Base-by-base conservation (phyloP, 2,113 vertebrate species). In the Patagioenas fasciata region DNA sequence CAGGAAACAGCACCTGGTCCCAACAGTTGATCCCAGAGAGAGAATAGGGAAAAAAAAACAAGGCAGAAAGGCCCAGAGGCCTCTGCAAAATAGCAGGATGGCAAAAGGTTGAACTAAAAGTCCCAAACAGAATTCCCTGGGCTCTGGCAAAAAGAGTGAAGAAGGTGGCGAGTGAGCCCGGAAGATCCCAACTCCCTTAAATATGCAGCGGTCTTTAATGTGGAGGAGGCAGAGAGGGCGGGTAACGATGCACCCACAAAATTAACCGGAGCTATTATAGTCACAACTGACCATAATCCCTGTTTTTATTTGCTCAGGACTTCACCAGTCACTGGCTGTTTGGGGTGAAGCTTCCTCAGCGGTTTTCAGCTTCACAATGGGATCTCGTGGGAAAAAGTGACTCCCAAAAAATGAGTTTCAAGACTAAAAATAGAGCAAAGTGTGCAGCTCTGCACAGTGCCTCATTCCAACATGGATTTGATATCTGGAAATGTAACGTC, bases 251-350 rank as follows among this genome's bases (percentile, higher is more conserved):
- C 6, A 67, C 14, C 3, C 56, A 21, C 25, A 20, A 11, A 50
- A 25, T 4, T 0, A 53, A 23, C 53, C 44, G 66, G 31, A 3
- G 2, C 16, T 71, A 65, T 16, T 15, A 4, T 0, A 48, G 36
- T 3, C 64, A 56, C 42, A 16, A 0, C 11, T 17, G 25, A 24
- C 34, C 38, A n/a, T 10, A 36, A 38, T 3, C 32, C 15, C 77
- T 0, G 2, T 4, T 54, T 88, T 79, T 15, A 9, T 40, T 6
- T 47, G 20, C 72, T 56, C 16, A 1, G 11, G 8, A 80, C 71
- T 51, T 17, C 21, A 42, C 48, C 31, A 70, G 19, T 2, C 44
- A 17, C 81, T 32, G 38, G 7, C 16, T 80, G 16, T 1, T 11
- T 13, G 29, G 23, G 21, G 42, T 31, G 48, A 60, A 88, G 38